Percentiles rank a stretch among this genome's conserved stretches.
Conservation (phyloP, 2,113 vertebrate genomes). For the Cryptomyrus ogoouensis region DNA sequence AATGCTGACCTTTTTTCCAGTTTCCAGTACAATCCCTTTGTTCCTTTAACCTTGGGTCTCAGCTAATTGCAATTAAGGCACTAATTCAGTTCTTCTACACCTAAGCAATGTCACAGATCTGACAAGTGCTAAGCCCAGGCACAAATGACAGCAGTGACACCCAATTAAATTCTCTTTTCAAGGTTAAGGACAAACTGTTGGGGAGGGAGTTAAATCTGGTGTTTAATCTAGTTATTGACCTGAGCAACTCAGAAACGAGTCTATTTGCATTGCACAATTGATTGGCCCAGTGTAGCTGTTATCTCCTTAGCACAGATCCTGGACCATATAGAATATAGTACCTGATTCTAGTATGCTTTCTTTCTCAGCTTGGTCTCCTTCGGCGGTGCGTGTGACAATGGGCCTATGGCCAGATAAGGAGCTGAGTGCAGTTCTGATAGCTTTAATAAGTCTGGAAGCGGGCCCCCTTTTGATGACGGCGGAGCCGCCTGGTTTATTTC, state of each 20-base stretch:
- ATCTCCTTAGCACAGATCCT: slow-evolving; percentile 35
- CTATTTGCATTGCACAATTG: slow-evolving; percentile 42
- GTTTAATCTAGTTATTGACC: slow-evolving; percentile 39
- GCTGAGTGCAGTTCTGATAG: slow-evolving; percentile 14
- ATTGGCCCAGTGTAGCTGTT: slow-evolving; percentile 37
- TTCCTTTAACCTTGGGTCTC: not conserved
- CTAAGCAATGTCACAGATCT: not conserved
- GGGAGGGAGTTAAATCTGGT: not conserved
- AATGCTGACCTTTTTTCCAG: not conserved
- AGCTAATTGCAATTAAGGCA: not conserved
- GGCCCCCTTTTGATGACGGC: slow-evolving; percentile 29
- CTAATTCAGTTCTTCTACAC: not conserved
- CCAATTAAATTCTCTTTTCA: not conserved
- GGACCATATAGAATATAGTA: slow-evolving; percentile 19
- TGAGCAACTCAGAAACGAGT: slow-evolving; percentile 26
- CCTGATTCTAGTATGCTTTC: slow-evolving; percentile 17
- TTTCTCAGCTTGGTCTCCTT: not conserved
- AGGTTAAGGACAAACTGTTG: not conserved
- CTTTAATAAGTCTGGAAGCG: slow-evolving; percentile 25
- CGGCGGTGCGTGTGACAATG: not conserved
- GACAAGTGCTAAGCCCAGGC: not conserved
- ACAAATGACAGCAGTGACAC: not conserved
- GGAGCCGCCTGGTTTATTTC: slow-evolving; percentile 28
- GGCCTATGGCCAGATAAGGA: slow-evolving; percentile 20
- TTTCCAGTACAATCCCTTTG: not conserved